Evolutionary conservation across 2,113 vertebrate species (phyloP), one percentile per base, ranked within the genome.

Genomic region (Arizona elegans): DNA sequence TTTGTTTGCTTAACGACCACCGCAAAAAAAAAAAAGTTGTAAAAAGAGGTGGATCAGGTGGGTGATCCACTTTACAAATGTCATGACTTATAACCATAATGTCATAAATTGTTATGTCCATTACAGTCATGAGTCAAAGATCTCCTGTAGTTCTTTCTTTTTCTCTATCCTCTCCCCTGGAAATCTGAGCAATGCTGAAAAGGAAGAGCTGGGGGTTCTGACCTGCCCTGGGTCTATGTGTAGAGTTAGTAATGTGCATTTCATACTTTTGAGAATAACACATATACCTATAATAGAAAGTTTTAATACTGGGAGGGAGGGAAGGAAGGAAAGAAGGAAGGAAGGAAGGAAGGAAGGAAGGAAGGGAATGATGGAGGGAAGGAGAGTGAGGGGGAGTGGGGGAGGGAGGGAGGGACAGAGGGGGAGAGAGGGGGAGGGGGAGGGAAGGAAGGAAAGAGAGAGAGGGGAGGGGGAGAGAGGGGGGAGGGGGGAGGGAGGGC

Each of bases 401-500:
- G 3, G 55, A 17, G 54, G 1, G 55, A 12, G 53, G 53, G 53
- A 53, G 53, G 10, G 24, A n/a, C n/a, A n/a, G n/a, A n/a, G n/a
- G n/a, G n/a, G n/a, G n/a, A n/a, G n/a, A n/a, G n/a, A n/a, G 43
- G 43, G 52, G 10, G 1, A 3, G 52, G 10, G 3, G 56, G 56
- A 23, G 0, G 6, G 21, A 8, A 2, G 0, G 21, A 5, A 7
- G 5, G 19, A 17, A 1, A 43, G 43, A 21, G 56, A 26, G 24
- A 26, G 59, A 9, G n/a, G n/a, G n/a, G n/a, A n/a, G n/a, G n/a
- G n/a, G n/a, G n/a, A n/a, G n/a, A n/a, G n/a, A n/a, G n/a, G n/a
- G n/a, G 10, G 0, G 2, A 9, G 11, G 2, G 10, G 11, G 10
- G 19, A 0, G 1, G n/a, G n/a, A n/a, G n/a, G n/a, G n/a, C n/a